Evolutionary conservation across 53 echinoderm and acorn worm species (phyloP).

Genomic region (Paracentrotus lividus): DNA sequence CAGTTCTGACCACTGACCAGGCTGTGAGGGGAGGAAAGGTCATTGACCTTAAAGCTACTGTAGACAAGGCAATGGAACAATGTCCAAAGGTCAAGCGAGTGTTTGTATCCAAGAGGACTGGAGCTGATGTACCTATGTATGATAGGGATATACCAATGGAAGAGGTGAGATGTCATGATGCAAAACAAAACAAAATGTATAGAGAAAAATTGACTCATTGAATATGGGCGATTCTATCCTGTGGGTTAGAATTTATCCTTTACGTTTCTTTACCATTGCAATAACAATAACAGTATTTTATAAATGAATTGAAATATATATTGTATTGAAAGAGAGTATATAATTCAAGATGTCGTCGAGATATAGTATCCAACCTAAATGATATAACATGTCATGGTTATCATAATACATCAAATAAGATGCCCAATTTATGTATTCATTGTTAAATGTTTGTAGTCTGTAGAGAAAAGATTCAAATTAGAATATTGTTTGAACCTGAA

Average conservation of each 20-base stretch:
- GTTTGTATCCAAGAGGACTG: conserved; percentile 92
- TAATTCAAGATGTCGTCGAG: no score
- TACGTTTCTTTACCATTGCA: no score
- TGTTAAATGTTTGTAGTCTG: background rate
- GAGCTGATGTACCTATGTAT: conserved; percentile 79
- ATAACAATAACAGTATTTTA: no score
- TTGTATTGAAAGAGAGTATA: no score
- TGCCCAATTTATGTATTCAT: background rate
- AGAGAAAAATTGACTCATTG: background rate
- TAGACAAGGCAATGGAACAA: conserved; percentile 84
- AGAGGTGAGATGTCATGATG: conserved; percentile 74
- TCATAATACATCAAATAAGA: background rate
- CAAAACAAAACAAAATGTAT: background rate
- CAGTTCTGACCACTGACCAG: conserved; percentile 94
- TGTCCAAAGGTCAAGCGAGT: conserved; percentile 92
- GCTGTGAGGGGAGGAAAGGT: conserved; percentile 94
- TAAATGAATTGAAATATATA: no score
- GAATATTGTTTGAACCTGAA: no score
- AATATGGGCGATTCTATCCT: background rate
- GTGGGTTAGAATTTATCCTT: no score
- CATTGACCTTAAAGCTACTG: conserved; percentile 91
- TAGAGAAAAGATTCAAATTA: background rate
- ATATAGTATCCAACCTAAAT: no score
- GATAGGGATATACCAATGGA: conserved; percentile 91
- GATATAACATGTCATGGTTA: background rate